Evolutionary conservation across 1,140 invertebrate species (phyloP).

Genomic region (Sycophila sp.): DNA sequence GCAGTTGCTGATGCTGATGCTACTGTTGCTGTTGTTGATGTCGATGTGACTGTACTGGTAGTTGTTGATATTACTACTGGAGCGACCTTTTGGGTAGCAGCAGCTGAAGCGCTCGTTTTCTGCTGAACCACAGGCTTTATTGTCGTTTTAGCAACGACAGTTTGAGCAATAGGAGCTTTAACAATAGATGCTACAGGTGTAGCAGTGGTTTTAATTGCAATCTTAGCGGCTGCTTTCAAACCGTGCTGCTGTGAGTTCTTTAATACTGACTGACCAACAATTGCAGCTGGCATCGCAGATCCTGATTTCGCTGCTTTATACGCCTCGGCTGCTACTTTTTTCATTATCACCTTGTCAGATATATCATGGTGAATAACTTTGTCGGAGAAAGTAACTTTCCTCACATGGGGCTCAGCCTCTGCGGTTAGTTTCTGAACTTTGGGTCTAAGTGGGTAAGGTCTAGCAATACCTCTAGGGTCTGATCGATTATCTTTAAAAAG

Average conservation of each 20-base stretch:
- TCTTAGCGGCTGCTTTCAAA: background rate
- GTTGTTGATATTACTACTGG: background rate
- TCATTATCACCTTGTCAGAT: slow-evolving; percentile 11
- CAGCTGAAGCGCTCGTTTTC: background rate
- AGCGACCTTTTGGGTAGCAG: background rate
- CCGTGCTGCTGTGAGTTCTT: background rate
- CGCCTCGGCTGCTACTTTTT: slow-evolving; percentile 14
- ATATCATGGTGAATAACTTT: slow-evolving; percentile 35
- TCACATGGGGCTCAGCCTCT: slow-evolving; percentile 40
- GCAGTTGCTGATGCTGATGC: background rate
- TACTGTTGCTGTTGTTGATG: background rate
- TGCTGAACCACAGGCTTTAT: no score
- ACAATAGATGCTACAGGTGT: background rate
- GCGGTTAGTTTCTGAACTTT: background rate
- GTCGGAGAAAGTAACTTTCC: slow-evolving; percentile 40
- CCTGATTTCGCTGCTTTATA: background rate
- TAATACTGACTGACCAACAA: background rate
- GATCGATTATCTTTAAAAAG: slow-evolving; percentile 27
- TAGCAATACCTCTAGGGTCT: background rate
- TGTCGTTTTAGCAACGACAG: background rate
- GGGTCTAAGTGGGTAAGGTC: background rate
- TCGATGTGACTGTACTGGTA: background rate
- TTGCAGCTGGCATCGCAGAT: background rate
- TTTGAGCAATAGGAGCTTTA: background rate
- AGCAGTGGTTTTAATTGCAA: background rate